Conservation (phyloP, 1,140 invertebrate species). For the Agraylea sexmaculata region DNA sequence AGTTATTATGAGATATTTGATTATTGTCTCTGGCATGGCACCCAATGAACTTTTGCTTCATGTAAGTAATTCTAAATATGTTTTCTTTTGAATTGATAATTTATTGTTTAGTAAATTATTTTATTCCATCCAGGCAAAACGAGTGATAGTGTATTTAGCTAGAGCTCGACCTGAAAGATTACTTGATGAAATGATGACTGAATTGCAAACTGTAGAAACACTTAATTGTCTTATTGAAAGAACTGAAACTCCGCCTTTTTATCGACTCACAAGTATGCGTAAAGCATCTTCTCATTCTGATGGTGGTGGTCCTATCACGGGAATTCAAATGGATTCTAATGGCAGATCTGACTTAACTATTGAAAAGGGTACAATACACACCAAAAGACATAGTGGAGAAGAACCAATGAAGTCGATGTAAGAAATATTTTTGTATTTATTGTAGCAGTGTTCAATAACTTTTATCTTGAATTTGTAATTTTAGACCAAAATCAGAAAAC, state of each 20-base stretch:
- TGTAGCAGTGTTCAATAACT: no score
- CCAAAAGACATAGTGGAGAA: constrained; percentile 88
- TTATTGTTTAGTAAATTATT: not conserved
- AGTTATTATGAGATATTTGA: constrained; percentile 93
- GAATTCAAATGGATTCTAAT: constrained; percentile 36
- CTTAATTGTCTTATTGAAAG: constrained; percentile 89
- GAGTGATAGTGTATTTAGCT: constrained; percentile 86
- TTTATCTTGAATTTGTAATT: no score
- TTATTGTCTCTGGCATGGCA: constrained; percentile 93
- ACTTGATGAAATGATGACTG: constrained; percentile 92
- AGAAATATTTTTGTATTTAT: constrained; percentile 15
- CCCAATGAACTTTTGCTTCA: constrained; percentile 81
- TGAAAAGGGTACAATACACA: constrained; percentile 91
- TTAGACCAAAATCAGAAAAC: no score
- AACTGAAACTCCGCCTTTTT: constrained; percentile 96
- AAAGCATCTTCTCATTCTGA: constrained; percentile 81
- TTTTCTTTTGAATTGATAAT: no score
- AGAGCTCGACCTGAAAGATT: constrained; percentile 80
- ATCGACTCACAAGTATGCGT: constrained; percentile 78
- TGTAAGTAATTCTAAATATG: constrained; percentile 44
- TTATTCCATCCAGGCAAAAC: constrained; percentile 65
- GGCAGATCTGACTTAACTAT: constrained; percentile 40
- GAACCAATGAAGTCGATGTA: constrained; percentile 65
- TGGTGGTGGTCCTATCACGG: constrained; percentile 42
- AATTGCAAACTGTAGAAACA: constrained; percentile 92